These are phyloP conservation scores for Zaprionus camerounensis DNA, from an alignment of 1,140 invertebrate genomes.

Conservation along the genomic window DNA sequence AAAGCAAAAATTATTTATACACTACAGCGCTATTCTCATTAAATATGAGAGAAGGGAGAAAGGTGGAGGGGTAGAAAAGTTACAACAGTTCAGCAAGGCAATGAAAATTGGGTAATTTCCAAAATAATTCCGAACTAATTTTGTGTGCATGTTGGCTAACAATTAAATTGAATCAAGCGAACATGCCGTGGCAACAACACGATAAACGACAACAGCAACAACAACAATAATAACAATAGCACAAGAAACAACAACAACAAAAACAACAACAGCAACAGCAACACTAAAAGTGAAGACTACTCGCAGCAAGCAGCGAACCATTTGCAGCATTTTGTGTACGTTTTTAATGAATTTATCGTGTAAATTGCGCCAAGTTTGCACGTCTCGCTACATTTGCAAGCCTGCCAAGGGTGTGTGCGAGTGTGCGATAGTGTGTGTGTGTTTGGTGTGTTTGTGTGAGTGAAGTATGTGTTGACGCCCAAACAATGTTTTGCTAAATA, in stretches of 20 bases:
- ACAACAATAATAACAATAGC: constrained; percentile 8
- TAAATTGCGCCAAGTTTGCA: constrained; percentile 72
- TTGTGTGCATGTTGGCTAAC: constrained; percentile 64
- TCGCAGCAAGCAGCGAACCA: constrained; percentile 47
- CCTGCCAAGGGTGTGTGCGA: not conserved
- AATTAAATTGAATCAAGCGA: constrained; percentile 75
- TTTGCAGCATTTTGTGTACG: constrained; percentile 73
- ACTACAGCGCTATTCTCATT: constrained; percentile 10
- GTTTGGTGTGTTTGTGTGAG: constrained; percentile 4
- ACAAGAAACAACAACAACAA: constrained; percentile 38
- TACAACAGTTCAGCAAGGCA: constrained; percentile 9
- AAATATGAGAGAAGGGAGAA: constrained; percentile 17
- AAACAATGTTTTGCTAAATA: constrained; percentile 53
- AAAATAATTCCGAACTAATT: constrained; percentile 19
- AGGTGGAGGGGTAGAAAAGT: not conserved
- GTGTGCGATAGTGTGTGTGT: not conserved
- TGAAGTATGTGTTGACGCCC: constrained; percentile 40
- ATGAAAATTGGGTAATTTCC: constrained; percentile 15
- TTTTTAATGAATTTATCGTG: constrained; percentile 82
- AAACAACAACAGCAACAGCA: constrained; percentile 23
- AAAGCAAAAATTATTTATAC: constrained; percentile 55
- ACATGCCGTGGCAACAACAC: constrained; percentile 57
- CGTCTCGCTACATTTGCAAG: constrained; percentile 17
- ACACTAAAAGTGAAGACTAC: constrained; percentile 21
- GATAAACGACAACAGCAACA: constrained; percentile 33